A percentile compares a stretch with the other conserved stretches of the same genome.
phyloP scores from a whole-genome alignment of 2,888 invertebrate species.

The Drosophila merina region DNA sequence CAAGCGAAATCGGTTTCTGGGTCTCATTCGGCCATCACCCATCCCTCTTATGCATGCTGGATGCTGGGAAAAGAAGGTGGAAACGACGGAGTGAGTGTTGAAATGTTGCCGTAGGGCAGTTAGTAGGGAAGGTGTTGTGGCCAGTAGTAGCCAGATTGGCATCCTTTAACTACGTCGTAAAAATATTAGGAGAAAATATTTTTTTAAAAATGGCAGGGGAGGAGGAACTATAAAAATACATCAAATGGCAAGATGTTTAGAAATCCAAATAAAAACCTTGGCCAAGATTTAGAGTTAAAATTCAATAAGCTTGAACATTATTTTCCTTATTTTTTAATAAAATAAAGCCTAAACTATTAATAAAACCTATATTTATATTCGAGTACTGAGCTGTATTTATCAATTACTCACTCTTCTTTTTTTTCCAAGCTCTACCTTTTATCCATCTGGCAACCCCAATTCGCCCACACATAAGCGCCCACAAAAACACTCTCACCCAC shows the following conservation, averaged over 20 bases:
- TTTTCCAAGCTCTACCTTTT: no score
- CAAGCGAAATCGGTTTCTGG: constrained; percentile 44
- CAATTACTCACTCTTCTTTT: no score
- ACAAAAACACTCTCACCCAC: constrained; percentile 15
- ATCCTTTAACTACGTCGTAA: constrained; percentile 10
- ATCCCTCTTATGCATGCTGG: constrained; percentile 9
- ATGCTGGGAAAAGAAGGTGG: constrained; percentile 18
- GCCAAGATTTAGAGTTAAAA: no score
- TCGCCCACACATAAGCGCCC: constrained; percentile 35
- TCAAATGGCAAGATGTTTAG: no score
- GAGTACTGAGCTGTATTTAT: no score
- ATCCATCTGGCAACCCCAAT: constrained; percentile 38
- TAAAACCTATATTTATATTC: no score
- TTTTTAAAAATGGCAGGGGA: not conserved
- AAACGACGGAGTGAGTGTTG: constrained; percentile 26
- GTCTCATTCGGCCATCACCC: not conserved
- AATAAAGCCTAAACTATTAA: no score
- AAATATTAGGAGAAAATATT: not conserved
- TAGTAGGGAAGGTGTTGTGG: constrained; percentile 48
- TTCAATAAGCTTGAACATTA: no score
- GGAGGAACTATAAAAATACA: no score
- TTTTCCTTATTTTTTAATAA: no score
- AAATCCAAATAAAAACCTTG: no score
- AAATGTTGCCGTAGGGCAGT: constrained; percentile 61
- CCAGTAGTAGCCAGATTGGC: constrained; percentile 50